Conservation (phyloP, 2,797 vertebrate species). For the Artibeus jamaicensis region DNA sequence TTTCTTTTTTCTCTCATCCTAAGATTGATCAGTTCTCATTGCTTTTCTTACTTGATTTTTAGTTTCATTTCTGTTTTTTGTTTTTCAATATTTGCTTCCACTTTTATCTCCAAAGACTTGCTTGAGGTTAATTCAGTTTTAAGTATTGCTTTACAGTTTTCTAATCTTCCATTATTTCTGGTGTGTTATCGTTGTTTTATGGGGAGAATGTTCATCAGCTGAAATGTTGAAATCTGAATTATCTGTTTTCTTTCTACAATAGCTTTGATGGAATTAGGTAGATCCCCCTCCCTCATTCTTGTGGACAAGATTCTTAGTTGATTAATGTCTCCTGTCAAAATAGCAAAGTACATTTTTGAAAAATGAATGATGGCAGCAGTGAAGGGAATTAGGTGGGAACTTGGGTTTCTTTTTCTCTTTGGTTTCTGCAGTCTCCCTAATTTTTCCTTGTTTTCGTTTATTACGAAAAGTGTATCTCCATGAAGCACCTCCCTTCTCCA, state of each 20-base stretch:
- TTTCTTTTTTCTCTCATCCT: not conserved
- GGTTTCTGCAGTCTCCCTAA: not conserved
- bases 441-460: not conserved
- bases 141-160: not conserved
- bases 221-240: not conserved
- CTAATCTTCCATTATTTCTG: not conserved
- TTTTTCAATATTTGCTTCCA: not conserved
- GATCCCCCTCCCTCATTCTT: not conserved
- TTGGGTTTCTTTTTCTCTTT: not conserved
- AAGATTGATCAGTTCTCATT: not conserved
- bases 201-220: not conserved
- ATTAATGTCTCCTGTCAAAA: constrained; percentile 12
- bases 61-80: not conserved
- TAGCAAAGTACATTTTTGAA: not conserved
- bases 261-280: not conserved
- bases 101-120: not conserved
- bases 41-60: not conserved
- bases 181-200: not conserved
- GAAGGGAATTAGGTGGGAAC: not conserved
- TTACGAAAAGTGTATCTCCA: not conserved
- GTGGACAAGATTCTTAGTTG: not conserved
- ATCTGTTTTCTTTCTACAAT: not conserved
- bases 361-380: not conserved
- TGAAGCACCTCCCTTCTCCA: not conserved
- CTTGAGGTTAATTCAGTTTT: not conserved